Evolutionary conservation across 2,797 vertebrate genomes (phyloP), one percentile per base, ranked within the genome.

Genomic region (Cyprinella venusta): DNA sequence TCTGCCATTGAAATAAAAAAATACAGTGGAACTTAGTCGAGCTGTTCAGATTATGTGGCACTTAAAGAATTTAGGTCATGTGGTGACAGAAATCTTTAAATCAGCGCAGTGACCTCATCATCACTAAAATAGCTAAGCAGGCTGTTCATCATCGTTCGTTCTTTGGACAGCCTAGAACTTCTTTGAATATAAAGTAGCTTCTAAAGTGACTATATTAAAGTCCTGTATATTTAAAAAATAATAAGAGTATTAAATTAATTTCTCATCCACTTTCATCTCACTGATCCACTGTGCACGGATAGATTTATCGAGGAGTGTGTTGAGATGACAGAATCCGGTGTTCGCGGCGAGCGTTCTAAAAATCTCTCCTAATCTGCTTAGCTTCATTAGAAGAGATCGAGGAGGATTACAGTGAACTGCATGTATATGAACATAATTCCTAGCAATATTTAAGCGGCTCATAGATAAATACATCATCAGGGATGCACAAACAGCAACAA

Each of bases 361-460:
- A 86, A 87, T 86, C 89, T 91, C 83, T 87, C 80, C 79, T 94
- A 92, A 93, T 93, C 93, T 92, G 80, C 87, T 94, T 93, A 92
- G 86, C 88, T 91, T 93, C 92, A 93, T 94, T 93, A 94, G 89
- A 91, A 84, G 88, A 87, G 91, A 92, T 91, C 88, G 89, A 87
- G 77, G 79, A 80, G 90, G 91, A 94, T 93, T 93, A 93, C 88
- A 87, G 81, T 88, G 88, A 90, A 89, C 85, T 90, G 87, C 88
- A 92, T 92, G 91, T 92, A 91, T 91, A 93, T 92, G 87, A 92
- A 90, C 75, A 88, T 91, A 91, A 93, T 91, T 92, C 90, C 88
- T 85, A 78, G 78, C 90, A 86, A 93, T 92, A 92, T 92, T 92
- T 91, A 93, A 92, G 91, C 89, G 87, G 88, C 72, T 84, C 88